Base-by-base conservation (phyloP, 2,888 invertebrate genomes). In the Heteropelma amictum region DNA sequence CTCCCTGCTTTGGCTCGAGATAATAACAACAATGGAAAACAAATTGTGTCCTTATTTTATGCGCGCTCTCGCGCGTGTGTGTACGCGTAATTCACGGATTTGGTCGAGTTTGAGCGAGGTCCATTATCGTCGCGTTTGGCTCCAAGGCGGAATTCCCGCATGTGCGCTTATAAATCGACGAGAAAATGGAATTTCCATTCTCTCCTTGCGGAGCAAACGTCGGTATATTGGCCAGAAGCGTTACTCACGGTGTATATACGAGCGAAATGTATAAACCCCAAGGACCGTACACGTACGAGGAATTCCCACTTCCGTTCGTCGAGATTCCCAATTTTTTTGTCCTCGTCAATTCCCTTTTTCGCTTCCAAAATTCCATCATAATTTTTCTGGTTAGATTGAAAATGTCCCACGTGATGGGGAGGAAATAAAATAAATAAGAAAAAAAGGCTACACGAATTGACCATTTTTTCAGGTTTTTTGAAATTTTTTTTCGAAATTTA, bases 161-260 rank as follows among this genome's bases (percentile, higher is more conserved):
- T 63, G 21, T 51, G 10, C 38, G 45, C 58, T 51, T 58, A 53
- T 63, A 65, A 65, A 65, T 53, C 42, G 30, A 42, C 53, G 74
- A 69, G 53, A 74, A 74, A 70, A 70, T 65, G 74, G 70, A 49
- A 70, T 74, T 74, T 65, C 74, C 74, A 70, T 74, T 74, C 64
- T 65, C 70, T 47, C 30, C 47, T 33, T 28, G 17, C 56, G 26
- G n/a, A 23, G 54, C 65, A 49, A 51, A 49, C 33, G 33, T 60
- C 60, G 47, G n/a, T n/a, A 69, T 49, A 69, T 73, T 69, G 49
- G 73, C 60, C 64, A 38, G 28, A 19, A 28, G 54, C 61, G 47
- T 63, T 61, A 49, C 68, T 61, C 53, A 17, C 58, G 7, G 28
- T 58, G 6, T 42, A 33, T 35, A 49, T 12, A 14, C 7, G 12